phyloP scores from a whole-genome alignment of 1,140 invertebrate genomes.

The Heliconius nattereri region DNA sequence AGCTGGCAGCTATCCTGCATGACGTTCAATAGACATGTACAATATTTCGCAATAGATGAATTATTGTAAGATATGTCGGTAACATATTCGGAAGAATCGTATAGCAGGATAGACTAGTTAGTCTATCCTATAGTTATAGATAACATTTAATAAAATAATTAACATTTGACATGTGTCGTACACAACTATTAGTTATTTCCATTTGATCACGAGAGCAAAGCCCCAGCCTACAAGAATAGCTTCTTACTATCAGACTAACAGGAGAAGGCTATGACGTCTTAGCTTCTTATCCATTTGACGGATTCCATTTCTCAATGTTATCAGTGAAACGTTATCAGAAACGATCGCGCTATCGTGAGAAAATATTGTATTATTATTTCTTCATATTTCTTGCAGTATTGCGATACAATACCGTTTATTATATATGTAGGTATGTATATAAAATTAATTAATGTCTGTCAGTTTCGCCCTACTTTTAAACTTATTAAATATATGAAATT shows the following conservation, averaged over 20 bases:
- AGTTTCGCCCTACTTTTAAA: background rate
- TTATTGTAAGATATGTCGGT: no score
- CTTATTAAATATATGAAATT: background rate
- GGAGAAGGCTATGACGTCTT: background rate
- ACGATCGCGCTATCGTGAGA: constrained; percentile 1
- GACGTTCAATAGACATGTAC: no score
- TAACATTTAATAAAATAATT: no score
- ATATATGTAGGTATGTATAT: background rate
- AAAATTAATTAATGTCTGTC: background rate
- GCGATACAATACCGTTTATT: background rate
- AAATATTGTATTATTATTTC: constrained; percentile 7
- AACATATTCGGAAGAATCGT: no score
- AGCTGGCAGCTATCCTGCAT: no score
- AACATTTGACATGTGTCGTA: no score
- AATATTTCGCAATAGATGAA: no score
- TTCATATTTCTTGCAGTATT: background rate
- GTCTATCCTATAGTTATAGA: no score
- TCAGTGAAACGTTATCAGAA: constrained; percentile 10
- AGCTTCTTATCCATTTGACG: background rate
- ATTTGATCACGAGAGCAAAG: no score
- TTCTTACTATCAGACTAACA: background rate
- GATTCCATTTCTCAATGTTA: constrained; percentile 8
- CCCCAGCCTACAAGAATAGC: no score
- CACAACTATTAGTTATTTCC: no score
- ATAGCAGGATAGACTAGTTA: no score